phyloP scores from a whole-genome alignment of 2,797 vertebrate species.

The Pterois miles region DNA sequence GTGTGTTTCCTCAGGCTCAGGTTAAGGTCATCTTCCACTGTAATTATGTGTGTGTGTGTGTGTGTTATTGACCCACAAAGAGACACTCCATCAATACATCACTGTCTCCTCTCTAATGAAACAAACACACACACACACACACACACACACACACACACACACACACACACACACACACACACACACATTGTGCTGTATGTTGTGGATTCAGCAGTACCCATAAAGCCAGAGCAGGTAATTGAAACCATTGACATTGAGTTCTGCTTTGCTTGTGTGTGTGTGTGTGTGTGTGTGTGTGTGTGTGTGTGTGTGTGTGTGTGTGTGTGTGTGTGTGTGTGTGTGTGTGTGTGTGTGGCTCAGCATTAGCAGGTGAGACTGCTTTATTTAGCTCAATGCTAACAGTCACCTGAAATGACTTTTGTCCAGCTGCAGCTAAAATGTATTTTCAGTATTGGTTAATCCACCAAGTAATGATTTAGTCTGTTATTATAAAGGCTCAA shows the following conservation, averaged over 20 bases:
- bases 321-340: no score
- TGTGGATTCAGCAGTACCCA: background rate
- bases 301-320: no score
- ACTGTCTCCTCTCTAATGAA: background rate
- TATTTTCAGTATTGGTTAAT: background rate
- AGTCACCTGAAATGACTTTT: background rate
- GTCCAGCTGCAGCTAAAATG: background rate
- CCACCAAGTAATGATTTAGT: background rate
- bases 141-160: conserved; percentile 10
- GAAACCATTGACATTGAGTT: background rate
- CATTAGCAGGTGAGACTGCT: background rate
- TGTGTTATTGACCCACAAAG: background rate
- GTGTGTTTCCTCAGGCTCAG: conserved; percentile 38
- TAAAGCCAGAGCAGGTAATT: background rate
- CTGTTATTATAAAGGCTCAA: background rate
- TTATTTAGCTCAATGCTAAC: background rate
- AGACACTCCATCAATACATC: background rate
- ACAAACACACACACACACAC: no score
- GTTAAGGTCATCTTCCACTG: conserved; percentile 46
- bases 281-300: background rate
- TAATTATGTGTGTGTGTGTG: background rate
- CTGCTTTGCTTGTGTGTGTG: no score
- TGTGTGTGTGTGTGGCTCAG: background rate
- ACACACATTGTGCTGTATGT: background rate
- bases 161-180: background rate